Base-by-base conservation (phyloP, 2,797 vertebrate species). In the Cynodonichthys magdalenae region DNA sequence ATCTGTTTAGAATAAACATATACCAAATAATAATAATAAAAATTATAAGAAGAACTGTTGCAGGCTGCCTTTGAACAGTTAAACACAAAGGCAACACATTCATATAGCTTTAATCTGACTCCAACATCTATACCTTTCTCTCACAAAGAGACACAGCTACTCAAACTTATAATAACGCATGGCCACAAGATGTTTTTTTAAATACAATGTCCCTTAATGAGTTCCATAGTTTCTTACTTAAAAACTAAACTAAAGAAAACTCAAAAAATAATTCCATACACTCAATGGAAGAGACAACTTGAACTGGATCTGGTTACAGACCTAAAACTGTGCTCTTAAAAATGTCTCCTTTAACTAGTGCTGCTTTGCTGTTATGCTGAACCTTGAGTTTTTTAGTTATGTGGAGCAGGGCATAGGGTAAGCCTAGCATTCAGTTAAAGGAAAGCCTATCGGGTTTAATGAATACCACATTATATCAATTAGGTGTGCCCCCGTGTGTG, bases 401-500 rank as follows among this genome's bases (percentile, higher is more conserved):
- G 80, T 66, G 74, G 48, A 83, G 52, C 28, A 56, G 78, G 63
- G 47, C 78, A 75, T 63, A 85, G 79, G 82, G 85, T 76, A 88
- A 69, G 82, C 58, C 73, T 66, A 74, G 73, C 70, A 69, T 75
- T 72, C 60, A 71, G 86, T 79, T 73, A 82, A 82, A 87, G 77
- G 52, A 82, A 80, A 74, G 20, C 44, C 71, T 68, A 80, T 90
- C 87, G 88, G 56, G 28, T 83, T 71, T 88, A 92, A 94, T 90
- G 86, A 89, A 86, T 55, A 81, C 83, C 91, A 92, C 84, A 89
- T 91, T 91, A 85, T 57, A 86, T 84, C 83, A 89, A 85, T 91
- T 89, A 89, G 65, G 63, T 67, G 68, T 59, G 50, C 49, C 45
- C 15, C 42, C 34, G 56, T 71, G 65, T 36, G 28, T 74, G 11